These are phyloP conservation scores for Drosophila koepferae DNA, from an alignment of 2,888 invertebrate genomes.

Conservation along the genomic window DNA sequence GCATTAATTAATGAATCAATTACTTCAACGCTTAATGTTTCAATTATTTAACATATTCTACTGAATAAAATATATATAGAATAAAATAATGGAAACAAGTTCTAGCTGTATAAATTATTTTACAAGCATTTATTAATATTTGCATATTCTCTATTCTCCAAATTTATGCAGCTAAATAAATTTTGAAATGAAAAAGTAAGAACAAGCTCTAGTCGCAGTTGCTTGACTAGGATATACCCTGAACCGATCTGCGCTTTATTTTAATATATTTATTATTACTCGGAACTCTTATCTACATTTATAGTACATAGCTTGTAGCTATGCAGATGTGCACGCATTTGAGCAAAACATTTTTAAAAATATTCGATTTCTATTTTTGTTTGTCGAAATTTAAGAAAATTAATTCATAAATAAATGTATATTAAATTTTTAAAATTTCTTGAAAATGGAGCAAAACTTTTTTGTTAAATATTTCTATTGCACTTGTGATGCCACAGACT, in stretches of 20 bases:
- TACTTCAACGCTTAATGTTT: slow-evolving; percentile 28
- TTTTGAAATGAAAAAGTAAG: background rate
- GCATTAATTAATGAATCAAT: slow-evolving; percentile 80
- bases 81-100: background rate
- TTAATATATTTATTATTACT: too few species aligned
- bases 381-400: too few species aligned
- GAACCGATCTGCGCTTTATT: background rate
- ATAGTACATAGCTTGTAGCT: too few species aligned
- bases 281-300: too few species aligned
- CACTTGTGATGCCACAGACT: too few species aligned
- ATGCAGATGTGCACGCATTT: too few species aligned
- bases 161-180: background rate
- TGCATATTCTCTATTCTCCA: background rate
- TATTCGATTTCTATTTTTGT: too few species aligned
- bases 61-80: background rate
- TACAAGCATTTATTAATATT: background rate
- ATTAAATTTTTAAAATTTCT: too few species aligned
- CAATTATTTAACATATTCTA: background rate
- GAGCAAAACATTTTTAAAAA: too few species aligned
- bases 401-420: too few species aligned
- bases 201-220: background rate
- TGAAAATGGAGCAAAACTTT: too few species aligned
- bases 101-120: background rate
- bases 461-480: too few species aligned
- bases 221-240: background rate